phyloP scores from a whole-genome alignment of 2,888 invertebrate genomes.

The Panzeria rudis region DNA sequence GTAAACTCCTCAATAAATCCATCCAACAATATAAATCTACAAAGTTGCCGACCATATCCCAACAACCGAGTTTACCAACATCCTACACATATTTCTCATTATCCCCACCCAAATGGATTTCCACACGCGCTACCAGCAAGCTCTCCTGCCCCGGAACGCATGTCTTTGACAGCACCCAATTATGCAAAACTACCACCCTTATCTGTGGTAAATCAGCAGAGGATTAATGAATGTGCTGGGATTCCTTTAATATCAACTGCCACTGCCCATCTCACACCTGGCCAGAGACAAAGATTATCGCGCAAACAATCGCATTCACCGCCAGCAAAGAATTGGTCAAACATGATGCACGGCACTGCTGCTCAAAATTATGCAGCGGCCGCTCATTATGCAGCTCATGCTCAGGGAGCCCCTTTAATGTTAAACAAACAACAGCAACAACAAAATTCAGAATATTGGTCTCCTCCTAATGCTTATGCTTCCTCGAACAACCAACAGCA shows the following conservation, averaged over 20 bases:
- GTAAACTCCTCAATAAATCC: conserved; percentile 30
- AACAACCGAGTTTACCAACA: conserved; percentile 69
- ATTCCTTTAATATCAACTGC: conserved; percentile 92
- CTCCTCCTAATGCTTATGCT: conserved; percentile 4
- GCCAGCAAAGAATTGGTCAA: conserved; percentile 63
- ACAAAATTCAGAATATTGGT: conserved; percentile 63
- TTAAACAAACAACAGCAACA: conserved; percentile 82
- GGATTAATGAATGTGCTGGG: conserved; percentile 89
- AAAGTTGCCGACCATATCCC: conserved; percentile 43
- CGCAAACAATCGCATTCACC: conserved; percentile 76
- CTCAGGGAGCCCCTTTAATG: conserved; percentile 93
- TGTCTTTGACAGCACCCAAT: conserved; percentile 73
- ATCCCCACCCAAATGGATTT: conserved; percentile 34
- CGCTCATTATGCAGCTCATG: conserved; percentile 86
- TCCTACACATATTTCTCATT: conserved; percentile 55
- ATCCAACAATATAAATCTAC: conserved; percentile 50
- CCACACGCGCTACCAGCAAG: conserved; percentile 23
- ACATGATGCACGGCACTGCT: conserved; percentile 51
- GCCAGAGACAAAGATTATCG: conserved; percentile 83
- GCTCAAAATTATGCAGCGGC: conserved; percentile 56
- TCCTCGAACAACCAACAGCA: conserved; percentile 29
- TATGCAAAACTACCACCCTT: conserved; percentile 76
- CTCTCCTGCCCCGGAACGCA: conserved; percentile 42
- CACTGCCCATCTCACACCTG: conserved; percentile 84
- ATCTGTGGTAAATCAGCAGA: conserved; percentile 79